Base-by-base conservation (phyloP, 2,797 vertebrate species). In the Triplophysa bombifrons region DNA sequence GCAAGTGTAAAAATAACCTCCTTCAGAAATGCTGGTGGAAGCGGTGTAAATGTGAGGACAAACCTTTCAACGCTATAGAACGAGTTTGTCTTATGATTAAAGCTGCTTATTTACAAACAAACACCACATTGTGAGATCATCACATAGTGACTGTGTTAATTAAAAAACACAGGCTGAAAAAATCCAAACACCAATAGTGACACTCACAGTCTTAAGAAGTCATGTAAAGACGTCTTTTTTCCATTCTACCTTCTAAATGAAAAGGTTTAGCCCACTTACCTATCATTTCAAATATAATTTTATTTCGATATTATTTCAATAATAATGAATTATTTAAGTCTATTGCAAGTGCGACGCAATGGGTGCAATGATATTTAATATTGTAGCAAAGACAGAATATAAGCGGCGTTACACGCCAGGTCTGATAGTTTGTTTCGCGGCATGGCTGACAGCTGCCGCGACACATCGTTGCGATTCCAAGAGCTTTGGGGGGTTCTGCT, bases 1-100 rank as follows among this genome's bases (percentile, higher is more conserved):
- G 53, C 55, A 41, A 70, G 63, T 22, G 50, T 80, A 85, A 80
- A 85, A 83, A 83, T 85, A 85, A 78, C 81, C 55, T 68, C 61
- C 20, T 64, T 20, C 5, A 80, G 67, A 74, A 79, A 80, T 51
- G 34, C 80, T 77, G 14, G 20, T 72, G 66, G 27, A 20, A 60
- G 61, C n/a, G 34, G 22, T 55, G 53, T 9, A 19, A 77, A 67
- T 48, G 78, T 8, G 50, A 65, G 34, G 63, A 41, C 19, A 65
- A 41, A 65, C 63, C 38, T 34, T 14, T 72, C 19, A 67, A 72
- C 19, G 13, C 44, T 19, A 72, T 46, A 67, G 66, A 63, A 55
- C 63, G n/a, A 4, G 19, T 61, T 27, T 27, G 25, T 16, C 11
- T 16, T 17, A 14, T 16, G 13, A 61, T 8, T 16, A 30, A 16